Evolutionary conservation across 2,113 vertebrate species (phyloP).

Genomic region (Eudyptes chrysolophus): DNA sequence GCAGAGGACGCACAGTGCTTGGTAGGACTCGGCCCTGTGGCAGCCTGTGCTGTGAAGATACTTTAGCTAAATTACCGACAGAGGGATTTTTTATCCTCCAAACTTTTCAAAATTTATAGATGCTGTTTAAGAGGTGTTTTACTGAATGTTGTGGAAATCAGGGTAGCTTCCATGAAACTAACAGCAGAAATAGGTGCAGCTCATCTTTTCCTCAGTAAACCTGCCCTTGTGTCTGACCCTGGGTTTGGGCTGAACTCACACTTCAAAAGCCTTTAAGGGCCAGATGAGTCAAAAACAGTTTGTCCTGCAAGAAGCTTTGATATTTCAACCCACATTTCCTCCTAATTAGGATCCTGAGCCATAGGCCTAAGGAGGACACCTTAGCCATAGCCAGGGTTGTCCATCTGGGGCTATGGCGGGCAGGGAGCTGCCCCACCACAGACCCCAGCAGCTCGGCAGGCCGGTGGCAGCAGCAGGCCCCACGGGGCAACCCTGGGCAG

Average conservation of each 20-base stretch:
- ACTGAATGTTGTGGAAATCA: background rate
- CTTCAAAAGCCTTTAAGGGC: background rate
- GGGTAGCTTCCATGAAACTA: background rate
- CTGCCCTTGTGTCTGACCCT: background rate
- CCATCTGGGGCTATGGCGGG: rapidly evolving
- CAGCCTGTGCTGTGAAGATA: background rate
- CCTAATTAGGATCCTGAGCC: background rate
- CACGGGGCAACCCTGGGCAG: background rate
- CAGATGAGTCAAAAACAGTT: background rate
- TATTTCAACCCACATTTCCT: background rate
- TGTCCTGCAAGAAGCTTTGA: background rate
- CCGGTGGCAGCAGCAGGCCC: background rate
- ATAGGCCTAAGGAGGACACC: background rate
- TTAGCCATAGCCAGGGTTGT: background rate
- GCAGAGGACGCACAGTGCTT: rapidly evolving
- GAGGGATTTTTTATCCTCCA: background rate
- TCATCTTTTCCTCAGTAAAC: background rate
- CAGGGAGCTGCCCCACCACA: background rate
- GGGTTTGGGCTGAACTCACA: background rate
- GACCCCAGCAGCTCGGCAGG: background rate
- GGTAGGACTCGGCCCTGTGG: background rate
- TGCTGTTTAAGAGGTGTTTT: background rate
- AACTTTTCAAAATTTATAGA: background rate
- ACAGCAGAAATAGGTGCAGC: background rate
- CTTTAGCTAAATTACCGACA: background rate